Evolutionary conservation across 1,140 invertebrate species (phyloP), one percentile per base, ranked within the genome.

Genomic region (Ladona fulva): DNA sequence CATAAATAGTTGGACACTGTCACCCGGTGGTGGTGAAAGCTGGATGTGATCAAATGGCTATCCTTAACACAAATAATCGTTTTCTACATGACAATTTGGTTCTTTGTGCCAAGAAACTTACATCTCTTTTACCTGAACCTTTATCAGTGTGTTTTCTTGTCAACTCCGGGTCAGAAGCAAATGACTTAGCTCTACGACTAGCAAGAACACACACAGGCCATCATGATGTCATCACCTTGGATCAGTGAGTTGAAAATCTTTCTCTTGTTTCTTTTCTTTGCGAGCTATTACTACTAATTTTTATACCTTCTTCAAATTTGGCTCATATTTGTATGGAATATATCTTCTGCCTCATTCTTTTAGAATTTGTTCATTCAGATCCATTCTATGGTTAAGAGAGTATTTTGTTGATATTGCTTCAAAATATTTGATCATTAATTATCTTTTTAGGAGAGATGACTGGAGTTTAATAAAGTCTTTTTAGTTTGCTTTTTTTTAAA

Each of bases 101-200:
- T 19, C 86, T 97, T 25, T 95, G 96, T 82, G 97, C 97, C 0
- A 88, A 96, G 82, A 91, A 92, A 81, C 86, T 99, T 78, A 91
- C 93, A 5, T 89, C 89, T 74, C 92, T 95, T 24, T 89, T 99
- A 83, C 94, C 94, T 1, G 89, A 91, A 76, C 87, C 89, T 52
- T 84, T 95, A n/a, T 95, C 93, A 19, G 95, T 99, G 10, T 97
- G 97, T 83, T 99, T 95, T 86, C 95, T 99, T 81, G 96, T 98
- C 22, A 99, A 99, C 86, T 99, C 98, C 1, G 98, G 97, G n/a
- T 99, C 97, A 37, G 97, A 99, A 87, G 97, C 98, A 1, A 99
- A 99, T 87, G 98, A 99, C 86, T 87, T 99, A 80, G 98, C 98
- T 0, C 84, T 99, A 8, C 89, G 97, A 74, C 86, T 99, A 74